Conservation (phyloP, 2,113 vertebrate genomes). For the Holacanthus passer region DNA sequence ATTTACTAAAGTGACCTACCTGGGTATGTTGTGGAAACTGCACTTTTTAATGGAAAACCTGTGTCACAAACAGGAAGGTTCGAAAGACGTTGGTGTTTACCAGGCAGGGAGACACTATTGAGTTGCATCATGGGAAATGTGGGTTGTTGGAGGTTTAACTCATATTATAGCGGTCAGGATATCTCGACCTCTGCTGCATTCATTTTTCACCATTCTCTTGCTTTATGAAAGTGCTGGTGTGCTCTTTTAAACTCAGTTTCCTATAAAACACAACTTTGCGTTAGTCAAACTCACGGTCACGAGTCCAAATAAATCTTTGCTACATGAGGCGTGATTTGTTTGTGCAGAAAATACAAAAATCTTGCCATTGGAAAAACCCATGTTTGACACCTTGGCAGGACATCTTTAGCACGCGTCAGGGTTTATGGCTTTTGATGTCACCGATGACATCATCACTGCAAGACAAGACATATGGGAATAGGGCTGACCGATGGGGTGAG, state of each 20-base stretch:
- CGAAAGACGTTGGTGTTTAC: not conserved
- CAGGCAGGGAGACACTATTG: no score
- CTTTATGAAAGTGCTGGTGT: not conserved
- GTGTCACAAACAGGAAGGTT: not conserved
- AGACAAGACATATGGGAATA: conserved; percentile 64
- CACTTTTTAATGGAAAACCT: not conserved
- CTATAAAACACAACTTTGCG: not conserved
- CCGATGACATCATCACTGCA: conserved; percentile 69
- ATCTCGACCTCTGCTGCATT: not conserved
- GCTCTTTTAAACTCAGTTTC: not conserved
- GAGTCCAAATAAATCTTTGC: conserved; percentile 17
- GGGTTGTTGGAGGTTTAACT: not conserved
- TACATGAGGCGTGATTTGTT: conserved; percentile 31
- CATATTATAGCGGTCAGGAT: not conserved
- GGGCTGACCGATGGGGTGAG: conserved; percentile 40
- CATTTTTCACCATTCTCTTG: not conserved
- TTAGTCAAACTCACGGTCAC: not conserved
- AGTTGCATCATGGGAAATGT: no score
- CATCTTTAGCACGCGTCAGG: conserved; percentile 46
- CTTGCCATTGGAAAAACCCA: conserved; percentile 40
- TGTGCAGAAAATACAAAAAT: conserved; percentile 31
- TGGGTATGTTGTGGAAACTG: not conserved
- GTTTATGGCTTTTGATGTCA: conserved; percentile 61
- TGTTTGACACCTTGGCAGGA: conserved; percentile 62
- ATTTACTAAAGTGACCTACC: not conserved